phyloP scores from a whole-genome alignment of 2,113 vertebrate species.

The Oreotrochilus melanogaster region DNA sequence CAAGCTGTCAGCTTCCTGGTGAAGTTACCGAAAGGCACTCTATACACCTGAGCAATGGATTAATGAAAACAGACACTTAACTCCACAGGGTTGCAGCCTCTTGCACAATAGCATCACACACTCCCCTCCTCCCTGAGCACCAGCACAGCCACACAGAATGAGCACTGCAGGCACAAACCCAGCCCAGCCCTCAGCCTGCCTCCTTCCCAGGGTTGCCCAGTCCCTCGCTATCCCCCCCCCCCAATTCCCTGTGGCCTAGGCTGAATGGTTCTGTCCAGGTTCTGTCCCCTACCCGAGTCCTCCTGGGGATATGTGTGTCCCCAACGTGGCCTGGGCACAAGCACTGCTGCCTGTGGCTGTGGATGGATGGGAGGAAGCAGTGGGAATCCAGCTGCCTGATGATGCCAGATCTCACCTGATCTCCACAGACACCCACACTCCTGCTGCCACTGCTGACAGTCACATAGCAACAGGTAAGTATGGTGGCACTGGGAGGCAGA shows the following conservation, averaged over 20 bases:
- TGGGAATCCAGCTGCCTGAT: not conserved
- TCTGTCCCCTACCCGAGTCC: not conserved
- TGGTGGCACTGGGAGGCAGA: not conserved
- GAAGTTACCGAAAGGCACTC: constrained; percentile 93
- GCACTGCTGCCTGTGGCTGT: not conserved
- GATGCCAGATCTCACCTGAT: not conserved
- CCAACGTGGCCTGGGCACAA: not conserved
- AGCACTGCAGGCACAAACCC: not conserved
- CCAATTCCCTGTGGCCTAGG: not conserved
- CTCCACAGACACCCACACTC: not conserved
- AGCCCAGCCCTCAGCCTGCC: not conserved
- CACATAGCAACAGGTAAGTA: not conserved
- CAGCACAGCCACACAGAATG: not conserved
- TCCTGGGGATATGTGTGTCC: not conserved
- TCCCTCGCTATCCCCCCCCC: not conserved
- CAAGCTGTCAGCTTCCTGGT: constrained; percentile 95
- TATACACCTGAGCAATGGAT: constrained; percentile 92
- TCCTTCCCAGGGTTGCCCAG: not conserved
- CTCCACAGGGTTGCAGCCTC: constrained; percentile 62
- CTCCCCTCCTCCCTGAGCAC: constrained; percentile 40
- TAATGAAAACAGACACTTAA: constrained; percentile 86
- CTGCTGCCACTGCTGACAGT: not conserved
- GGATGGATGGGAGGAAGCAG: not conserved
- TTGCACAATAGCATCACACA: constrained; percentile 43
- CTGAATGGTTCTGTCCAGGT: not conserved